Evolutionary conservation across 37 sponge, comb jelly and placozoan genomes (phyloP).

Genomic region (Ephydatia muelleri): DNA sequence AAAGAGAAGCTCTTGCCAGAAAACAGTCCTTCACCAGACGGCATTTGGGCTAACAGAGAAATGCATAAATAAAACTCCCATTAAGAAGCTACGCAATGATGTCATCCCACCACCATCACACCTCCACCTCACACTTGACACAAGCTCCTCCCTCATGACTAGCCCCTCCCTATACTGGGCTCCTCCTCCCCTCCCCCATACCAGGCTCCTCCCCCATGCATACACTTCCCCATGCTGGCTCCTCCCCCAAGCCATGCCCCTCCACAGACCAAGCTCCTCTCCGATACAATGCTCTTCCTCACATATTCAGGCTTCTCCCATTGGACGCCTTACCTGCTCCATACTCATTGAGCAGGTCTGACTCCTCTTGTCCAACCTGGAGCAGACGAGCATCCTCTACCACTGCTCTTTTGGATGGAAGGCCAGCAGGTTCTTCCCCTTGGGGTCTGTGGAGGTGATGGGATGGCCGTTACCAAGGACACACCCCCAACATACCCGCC

Average conservation of each 20-base stretch:
- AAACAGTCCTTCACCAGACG: constrained; percentile 23
- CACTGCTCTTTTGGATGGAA: neutral
- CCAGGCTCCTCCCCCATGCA: neutral
- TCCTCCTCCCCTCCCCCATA: neutral
- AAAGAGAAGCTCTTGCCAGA: constrained; percentile 21
- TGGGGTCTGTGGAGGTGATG: neutral
- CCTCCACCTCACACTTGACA: constrained; percentile 8
- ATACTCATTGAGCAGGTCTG: neutral
- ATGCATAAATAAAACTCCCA: neutral
- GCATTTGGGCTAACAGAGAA: constrained; percentile 24
- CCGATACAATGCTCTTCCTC: neutral
- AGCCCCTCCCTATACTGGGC: neutral
- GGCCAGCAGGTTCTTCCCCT: neutral
- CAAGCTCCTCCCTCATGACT: constrained; percentile 9
- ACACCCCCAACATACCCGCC: neutral
- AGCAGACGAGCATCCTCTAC: neutral
- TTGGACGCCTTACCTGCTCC: neutral
- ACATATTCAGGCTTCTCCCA: neutral
- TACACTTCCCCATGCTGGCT: neutral
- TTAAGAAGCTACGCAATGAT: neutral
- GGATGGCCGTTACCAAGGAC: neutral
- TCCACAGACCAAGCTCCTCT: neutral
- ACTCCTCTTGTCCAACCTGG: neutral
- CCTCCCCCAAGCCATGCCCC: neutral
- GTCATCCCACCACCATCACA: neutral